Conservation (phyloP, 2,797 vertebrate species). For the Gallinago nigripennis region DNA sequence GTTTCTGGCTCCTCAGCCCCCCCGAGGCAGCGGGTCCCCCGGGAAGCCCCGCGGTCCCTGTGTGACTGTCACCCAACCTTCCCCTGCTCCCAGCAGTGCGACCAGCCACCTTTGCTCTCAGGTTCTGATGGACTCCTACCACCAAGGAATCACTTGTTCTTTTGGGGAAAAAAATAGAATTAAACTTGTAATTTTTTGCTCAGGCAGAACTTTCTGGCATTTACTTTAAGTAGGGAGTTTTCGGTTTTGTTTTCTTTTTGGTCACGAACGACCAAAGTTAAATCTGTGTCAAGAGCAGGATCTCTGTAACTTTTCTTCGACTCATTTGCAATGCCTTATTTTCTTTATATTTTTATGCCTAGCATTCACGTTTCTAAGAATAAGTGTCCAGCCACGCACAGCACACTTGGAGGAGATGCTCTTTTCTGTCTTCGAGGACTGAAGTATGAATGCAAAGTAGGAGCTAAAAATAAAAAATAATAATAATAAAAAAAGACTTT, state of each 20-base stretch:
- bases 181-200: slow-evolving; percentile 45
- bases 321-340: slow-evolving; percentile 61
- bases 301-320: slow-evolving; percentile 36
- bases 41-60: neutral
- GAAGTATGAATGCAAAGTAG: neutral
- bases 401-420: slow-evolving; percentile 39
- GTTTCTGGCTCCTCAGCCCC: neutral
- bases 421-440: slow-evolving; percentile 13
- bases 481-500: neutral
- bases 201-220: slow-evolving; percentile 62
- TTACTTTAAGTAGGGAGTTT: neutral
- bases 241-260: neutral
- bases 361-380: slow-evolving; percentile 23
- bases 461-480: neutral
- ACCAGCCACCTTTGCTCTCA: slow-evolving; percentile 57
- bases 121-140: slow-evolving; percentile 60
- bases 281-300: slow-evolving; percentile 51
- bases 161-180: neutral
- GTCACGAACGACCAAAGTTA: neutral
- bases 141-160: slow-evolving; percentile 49
- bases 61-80: neutral
- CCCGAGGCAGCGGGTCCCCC: neutral
- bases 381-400: slow-evolving; percentile 25
- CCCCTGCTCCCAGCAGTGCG: neutral
- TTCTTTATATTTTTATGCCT: slow-evolving; percentile 53